Evolutionary conservation across 2,888 invertebrate genomes (phyloP).

Genomic region (Perithous albicinctus): DNA sequence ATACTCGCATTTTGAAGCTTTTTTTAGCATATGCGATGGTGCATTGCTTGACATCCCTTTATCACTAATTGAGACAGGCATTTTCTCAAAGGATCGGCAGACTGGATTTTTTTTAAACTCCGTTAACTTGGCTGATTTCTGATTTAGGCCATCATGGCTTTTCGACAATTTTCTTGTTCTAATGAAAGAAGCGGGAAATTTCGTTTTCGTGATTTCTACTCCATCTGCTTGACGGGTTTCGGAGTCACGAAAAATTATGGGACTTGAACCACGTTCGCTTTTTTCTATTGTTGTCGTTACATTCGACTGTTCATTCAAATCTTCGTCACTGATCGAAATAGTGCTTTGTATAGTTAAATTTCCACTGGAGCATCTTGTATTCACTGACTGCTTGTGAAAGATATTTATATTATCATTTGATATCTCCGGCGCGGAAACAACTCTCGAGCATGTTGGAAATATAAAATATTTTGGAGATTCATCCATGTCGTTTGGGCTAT

Average conservation of each 20-base stretch:
- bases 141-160: conserved; percentile 71
- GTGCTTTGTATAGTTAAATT: conserved; percentile 74
- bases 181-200: conserved; percentile 76
- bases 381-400: conserved; percentile 69
- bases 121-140: conserved; percentile 39
- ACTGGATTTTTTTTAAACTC: conserved; percentile 60
- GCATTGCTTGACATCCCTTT: neutral
- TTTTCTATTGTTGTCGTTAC: conserved; percentile 11
- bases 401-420: conserved; percentile 69
- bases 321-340: conserved; percentile 73
- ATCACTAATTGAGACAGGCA: conserved; percentile 29
- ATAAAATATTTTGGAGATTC: conserved; percentile 74
- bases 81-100: conserved; percentile 72
- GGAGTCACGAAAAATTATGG: conserved; percentile 55
- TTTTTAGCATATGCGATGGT: conserved; percentile 9
- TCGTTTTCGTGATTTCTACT: conserved; percentile 57
- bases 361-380: conserved; percentile 58
- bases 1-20: conserved; percentile 7
- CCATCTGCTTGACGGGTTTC: neutral
- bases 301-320: conserved; percentile 37
- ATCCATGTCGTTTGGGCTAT: conserved; percentile 54
- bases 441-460: conserved; percentile 76
- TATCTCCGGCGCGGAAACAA: conserved; percentile 78
- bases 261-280: conserved; percentile 62
- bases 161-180: conserved; percentile 73